These are phyloP conservation scores for Heteromyza rotundicornis DNA, from an alignment of 2,888 invertebrate species.

Conservation along the genomic window DNA sequence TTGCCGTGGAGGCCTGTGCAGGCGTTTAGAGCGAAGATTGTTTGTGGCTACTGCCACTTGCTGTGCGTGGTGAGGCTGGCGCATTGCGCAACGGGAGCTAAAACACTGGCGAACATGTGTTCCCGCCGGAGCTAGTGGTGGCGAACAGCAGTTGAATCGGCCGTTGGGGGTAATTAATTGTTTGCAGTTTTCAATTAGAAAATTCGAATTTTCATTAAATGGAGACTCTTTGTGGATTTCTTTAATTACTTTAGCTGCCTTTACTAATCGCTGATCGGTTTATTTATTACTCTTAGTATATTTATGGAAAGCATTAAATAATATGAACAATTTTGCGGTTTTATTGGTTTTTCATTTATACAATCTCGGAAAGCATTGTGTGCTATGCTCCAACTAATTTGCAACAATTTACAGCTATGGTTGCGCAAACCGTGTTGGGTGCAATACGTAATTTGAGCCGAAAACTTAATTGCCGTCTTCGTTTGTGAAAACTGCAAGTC, in stretches of 20 bases:
- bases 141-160: neutral
- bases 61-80: neutral
- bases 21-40: neutral
- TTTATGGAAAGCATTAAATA: neutral
- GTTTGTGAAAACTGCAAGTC: neutral
- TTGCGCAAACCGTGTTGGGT: no score
- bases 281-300: neutral
- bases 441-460: neutral
- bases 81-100: neutral
- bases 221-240: neutral
- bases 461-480: slow-evolving; percentile 1
- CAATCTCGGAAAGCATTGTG: neutral
- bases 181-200: neutral
- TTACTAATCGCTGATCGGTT: neutral
- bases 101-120: slow-evolving; percentile 3
- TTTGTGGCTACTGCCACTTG: slow-evolving; percentile 1
- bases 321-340: slow-evolving; percentile 2
- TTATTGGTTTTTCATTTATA: neutral
- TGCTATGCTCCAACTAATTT: neutral
- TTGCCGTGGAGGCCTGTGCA: neutral
- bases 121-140: neutral
- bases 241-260: neutral
- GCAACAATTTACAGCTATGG: neutral
- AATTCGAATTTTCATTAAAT: neutral
- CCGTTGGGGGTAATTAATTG: neutral